These are phyloP conservation scores for Clarias platycephalus DNA, from an alignment of 2,797 vertebrate species.

Conservation along the genomic window DNA sequence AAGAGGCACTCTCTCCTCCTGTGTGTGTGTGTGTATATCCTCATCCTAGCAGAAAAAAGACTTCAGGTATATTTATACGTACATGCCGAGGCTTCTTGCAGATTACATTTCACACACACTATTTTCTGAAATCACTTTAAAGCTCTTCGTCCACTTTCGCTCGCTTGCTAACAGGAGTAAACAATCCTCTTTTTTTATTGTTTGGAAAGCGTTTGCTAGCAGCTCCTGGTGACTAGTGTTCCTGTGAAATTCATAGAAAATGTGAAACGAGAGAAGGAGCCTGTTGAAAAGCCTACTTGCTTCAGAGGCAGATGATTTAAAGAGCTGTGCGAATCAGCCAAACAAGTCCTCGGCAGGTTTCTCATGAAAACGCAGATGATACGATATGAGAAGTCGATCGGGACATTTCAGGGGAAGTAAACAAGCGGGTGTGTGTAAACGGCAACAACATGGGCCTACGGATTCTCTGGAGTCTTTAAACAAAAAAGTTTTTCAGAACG, in stretches of 20 bases:
- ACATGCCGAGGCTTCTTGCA: conserved; percentile 9
- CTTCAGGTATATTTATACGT: conserved; percentile 18
- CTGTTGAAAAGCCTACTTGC: neutral
- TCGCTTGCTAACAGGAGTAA: neutral
- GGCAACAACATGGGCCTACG: neutral
- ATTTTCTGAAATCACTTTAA: neutral
- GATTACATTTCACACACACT: neutral
- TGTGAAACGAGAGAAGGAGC: neutral
- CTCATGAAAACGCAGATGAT: neutral
- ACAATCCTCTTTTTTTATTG: neutral
- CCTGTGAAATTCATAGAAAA: conserved; percentile 7
- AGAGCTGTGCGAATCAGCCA: neutral
- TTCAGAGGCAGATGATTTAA: neutral
- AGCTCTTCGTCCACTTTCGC: neutral
- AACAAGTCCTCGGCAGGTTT: neutral
- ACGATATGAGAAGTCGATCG: neutral
- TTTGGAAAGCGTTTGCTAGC: conserved; percentile 4
- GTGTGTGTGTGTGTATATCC: neutral
- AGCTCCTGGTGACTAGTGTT: conserved; percentile 42
- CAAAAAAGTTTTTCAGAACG: neutral
- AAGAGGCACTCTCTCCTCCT: neutral
- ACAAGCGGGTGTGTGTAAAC: neutral
- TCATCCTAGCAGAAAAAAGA: conserved; percentile 5
- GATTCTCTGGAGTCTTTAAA: neutral
- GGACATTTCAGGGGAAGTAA: neutral